phyloP scores from a whole-genome alignment of 2,888 invertebrate species.

The Heteropelma amictum region DNA sequence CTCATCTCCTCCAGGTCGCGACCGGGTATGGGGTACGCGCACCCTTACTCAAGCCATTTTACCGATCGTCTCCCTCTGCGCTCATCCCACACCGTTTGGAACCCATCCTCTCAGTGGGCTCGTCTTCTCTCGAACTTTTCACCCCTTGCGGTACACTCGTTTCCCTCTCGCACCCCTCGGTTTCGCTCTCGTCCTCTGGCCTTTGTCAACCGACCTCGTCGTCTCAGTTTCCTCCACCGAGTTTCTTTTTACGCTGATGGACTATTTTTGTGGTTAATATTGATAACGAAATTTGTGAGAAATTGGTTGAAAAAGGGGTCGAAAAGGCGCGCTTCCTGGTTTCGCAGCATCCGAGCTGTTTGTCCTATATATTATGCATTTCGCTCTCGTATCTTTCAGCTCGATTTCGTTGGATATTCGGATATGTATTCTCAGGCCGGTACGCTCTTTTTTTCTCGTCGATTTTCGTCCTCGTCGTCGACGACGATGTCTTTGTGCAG shows the following conservation, averaged over 20 bases:
- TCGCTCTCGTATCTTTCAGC: slow-evolving; percentile 70
- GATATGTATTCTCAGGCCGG: slow-evolving; percentile 25
- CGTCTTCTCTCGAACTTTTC: slow-evolving; percentile 3
- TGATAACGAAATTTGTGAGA: too few relatives aligned
- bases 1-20: slow-evolving; percentile 2
- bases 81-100: not conserved
- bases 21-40: slow-evolving; percentile 24
- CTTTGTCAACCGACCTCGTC: too few relatives aligned
- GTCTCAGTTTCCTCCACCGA: too few relatives aligned
- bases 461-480: not conserved
- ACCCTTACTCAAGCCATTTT: slow-evolving; percentile 44
- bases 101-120: not conserved
- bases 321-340: too few relatives aligned
- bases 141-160: not conserved
- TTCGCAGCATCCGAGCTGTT: too few relatives aligned
- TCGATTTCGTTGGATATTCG: slow-evolving; percentile 71
- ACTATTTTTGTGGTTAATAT: too few relatives aligned
- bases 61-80: slow-evolving; percentile 39
- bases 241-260: too few relatives aligned
- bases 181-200: not conserved
- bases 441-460: not conserved
- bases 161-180: not conserved
- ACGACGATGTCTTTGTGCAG: slow-evolving; percentile 27
- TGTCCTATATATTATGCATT: slow-evolving; percentile 66
- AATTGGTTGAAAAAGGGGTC: too few relatives aligned